Evolutionary conservation across 1,140 invertebrate genomes (phyloP).

Genomic region (Aphaenogaster ashmeadi): DNA sequence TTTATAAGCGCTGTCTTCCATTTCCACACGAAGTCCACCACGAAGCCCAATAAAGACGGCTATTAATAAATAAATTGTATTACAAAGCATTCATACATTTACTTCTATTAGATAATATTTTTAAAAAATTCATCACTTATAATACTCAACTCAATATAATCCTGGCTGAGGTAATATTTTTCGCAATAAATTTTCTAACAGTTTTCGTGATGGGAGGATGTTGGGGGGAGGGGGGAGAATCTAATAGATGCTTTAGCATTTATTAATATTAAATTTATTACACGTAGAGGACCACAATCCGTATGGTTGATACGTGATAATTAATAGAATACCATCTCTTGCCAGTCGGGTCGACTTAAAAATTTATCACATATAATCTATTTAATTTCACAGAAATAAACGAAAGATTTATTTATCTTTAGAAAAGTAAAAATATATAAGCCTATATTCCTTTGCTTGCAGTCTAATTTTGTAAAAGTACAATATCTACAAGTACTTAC

Average conservation of each 20-base stretch:
- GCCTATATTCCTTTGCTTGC: not conserved
- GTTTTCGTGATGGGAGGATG: no score
- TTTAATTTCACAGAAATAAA: slow-evolving; percentile 1
- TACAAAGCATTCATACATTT: slow-evolving; percentile 19
- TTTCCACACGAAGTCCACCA: slow-evolving; percentile 90
- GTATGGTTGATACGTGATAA: no score
- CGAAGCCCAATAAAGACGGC: slow-evolving; percentile 87
- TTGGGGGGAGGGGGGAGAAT: no score
- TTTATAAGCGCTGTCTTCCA: slow-evolving; percentile 91
- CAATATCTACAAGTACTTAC: slow-evolving; percentile 74
- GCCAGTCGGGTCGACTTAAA: no score
- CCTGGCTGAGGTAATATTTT: no score
- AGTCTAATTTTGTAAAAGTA: slow-evolving; percentile 38
- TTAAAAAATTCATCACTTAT: not conserved
- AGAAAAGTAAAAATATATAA: not conserved
- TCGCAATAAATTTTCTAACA: no score
- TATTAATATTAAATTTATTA: no score
- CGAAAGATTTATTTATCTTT: not conserved
- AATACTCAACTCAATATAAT: not conserved
- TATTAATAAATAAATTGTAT: slow-evolving; percentile 62
- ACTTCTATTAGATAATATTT: not conserved
- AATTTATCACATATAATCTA: slow-evolving; percentile 1
- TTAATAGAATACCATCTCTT: no score
- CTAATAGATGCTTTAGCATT: no score
- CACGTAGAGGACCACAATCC: no score